Evolutionary conservation across 1,140 invertebrate genomes (phyloP).

Genomic region (Thrips palmi): DNA sequence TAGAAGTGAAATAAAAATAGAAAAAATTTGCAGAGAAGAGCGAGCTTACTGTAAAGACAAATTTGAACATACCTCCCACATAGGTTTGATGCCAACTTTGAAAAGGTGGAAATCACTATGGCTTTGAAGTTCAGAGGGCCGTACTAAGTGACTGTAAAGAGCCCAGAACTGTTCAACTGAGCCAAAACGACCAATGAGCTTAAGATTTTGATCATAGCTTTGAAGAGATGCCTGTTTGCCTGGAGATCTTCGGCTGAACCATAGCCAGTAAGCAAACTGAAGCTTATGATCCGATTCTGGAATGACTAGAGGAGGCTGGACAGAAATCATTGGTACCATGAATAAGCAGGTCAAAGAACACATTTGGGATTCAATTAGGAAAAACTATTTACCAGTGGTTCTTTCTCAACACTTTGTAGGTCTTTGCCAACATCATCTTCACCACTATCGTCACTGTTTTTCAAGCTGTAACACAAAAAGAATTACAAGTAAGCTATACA

Average conservation of each 20-base stretch:
- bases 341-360: conserved; percentile 8
- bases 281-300: conserved; percentile 64
- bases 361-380: conserved; percentile 8
- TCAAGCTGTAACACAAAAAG: conserved; percentile 26
- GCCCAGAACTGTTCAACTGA: conserved; percentile 96
- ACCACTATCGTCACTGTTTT: conserved; percentile 34
- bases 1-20: conserved; percentile 9
- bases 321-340: conserved; percentile 13
- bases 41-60: conserved; percentile 1
- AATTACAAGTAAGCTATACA: conserved; percentile 9
- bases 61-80: conserved; percentile 67
- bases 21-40: conserved; percentile 8
- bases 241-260: conserved; percentile 61
- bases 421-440: conserved; percentile 32
- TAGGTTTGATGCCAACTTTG: conserved; percentile 94
- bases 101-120: conserved; percentile 95
- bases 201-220: conserved; percentile 50
- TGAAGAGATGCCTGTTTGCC: conserved; percentile 43
- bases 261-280: conserved; percentile 77
- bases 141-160: conserved; percentile 76
- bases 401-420: conserved; percentile 24
- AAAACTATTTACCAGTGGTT: conserved; percentile 22
- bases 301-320: conserved; percentile 38
- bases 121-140: conserved; percentile 71
- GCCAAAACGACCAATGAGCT: conserved; percentile 65